phyloP scores from a whole-genome alignment of 2,113 vertebrate genomes.

The Speoplatyrhinus poulsoni region DNA sequence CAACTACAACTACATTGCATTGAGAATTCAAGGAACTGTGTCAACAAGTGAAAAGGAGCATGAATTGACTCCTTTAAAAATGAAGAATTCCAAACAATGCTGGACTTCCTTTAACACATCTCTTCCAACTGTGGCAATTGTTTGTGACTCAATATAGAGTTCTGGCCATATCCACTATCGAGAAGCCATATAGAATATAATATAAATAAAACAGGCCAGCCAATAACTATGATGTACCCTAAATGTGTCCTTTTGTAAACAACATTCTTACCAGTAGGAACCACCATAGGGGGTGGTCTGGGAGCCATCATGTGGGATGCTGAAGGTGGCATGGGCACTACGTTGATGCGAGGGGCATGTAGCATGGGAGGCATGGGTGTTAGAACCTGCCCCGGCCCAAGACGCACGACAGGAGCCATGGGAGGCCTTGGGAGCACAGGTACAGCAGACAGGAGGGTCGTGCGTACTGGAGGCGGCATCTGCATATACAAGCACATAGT shows the following conservation, averaged over 20 bases:
- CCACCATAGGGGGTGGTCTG: constrained; percentile 94
- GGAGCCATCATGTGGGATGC: constrained; percentile 91
- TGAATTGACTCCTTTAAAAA: no score
- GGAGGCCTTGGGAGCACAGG: constrained; percentile 91
- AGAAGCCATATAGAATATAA: no score
- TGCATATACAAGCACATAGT: constrained; percentile 46
- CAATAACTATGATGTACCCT: no score
- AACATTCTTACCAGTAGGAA: constrained; percentile 83
- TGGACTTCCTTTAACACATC: no score
- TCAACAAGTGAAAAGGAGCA: no score
- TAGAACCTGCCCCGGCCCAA: constrained; percentile 88
- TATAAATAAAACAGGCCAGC: no score
- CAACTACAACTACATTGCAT: no score
- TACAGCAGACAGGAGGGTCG: constrained; percentile 90
- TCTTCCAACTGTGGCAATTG: no score
- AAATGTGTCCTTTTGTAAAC: neutral
- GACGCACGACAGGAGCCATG: constrained; percentile 87
- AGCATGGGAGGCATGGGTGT: constrained; percentile 92
- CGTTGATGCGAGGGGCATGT: constrained; percentile 89
- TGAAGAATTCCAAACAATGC: no score
- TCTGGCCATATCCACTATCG: no score
- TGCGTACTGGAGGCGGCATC: constrained; percentile 88
- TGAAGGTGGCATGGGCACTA: constrained; percentile 92
- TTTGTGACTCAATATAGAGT: no score
- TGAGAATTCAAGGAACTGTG: no score